phyloP scores from a whole-genome alignment of 2,888 invertebrate genomes.

The Neoitamus cyanurus region DNA sequence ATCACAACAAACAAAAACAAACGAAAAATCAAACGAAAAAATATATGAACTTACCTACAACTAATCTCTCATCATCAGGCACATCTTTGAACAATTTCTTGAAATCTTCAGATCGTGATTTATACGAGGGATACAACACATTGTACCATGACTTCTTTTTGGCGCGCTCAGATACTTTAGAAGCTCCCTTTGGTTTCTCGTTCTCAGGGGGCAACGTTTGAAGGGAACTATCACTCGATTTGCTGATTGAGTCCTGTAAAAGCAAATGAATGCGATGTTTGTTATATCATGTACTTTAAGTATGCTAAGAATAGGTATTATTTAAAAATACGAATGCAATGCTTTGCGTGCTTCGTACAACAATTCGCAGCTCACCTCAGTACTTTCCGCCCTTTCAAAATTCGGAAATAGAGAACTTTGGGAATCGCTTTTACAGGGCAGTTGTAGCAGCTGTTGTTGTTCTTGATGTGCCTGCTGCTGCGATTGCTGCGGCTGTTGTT shows the following conservation, averaged over 20 bases:
- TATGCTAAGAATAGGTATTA: not conserved
- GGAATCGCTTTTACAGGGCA: not conserved
- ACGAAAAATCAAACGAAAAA: not conserved
- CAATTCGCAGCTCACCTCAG: conserved; percentile 51
- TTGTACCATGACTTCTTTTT: conserved; percentile 90
- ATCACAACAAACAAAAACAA: not conserved
- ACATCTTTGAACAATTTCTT: conserved; percentile 91
- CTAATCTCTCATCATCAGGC: conserved; percentile 89
- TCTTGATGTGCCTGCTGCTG: not conserved
- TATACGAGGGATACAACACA: conserved; percentile 90
- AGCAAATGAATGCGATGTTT: not conserved
- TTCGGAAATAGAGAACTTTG: conserved; percentile 52
- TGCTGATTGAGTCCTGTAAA: conserved; percentile 55
- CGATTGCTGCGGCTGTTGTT: not conserved
- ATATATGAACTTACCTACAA: conserved; percentile 79
- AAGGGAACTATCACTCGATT: conserved; percentile 55
- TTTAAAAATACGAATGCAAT: not conserved
- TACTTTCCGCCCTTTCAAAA: conserved; percentile 52
- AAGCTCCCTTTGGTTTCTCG: conserved; percentile 59
- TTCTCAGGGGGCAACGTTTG: conserved; percentile 49
- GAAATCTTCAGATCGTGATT: conserved; percentile 92
- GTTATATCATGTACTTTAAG: not conserved
- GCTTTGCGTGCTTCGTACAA: not conserved
- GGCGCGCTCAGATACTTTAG: conserved; percentile 69
- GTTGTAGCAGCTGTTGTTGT: not conserved